These are phyloP conservation scores for Sebastes iracundus DNA, from an alignment of 2,797 vertebrate species.

Conservation along the genomic window DNA sequence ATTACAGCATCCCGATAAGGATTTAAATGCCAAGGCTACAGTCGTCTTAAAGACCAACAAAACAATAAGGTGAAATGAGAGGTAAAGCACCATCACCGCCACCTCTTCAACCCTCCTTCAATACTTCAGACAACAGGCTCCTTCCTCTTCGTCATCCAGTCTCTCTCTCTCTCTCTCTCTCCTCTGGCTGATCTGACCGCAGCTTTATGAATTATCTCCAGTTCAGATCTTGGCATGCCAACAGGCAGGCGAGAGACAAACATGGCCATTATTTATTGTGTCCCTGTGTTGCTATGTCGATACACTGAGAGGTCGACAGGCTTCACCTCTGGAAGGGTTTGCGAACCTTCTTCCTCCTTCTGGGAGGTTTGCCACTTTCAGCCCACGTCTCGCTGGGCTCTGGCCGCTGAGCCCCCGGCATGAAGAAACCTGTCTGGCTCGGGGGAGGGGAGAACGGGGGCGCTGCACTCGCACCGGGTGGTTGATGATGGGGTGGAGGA, in stretches of 20 bases:
- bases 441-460: conserved; percentile 80
- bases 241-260: conserved; percentile 67
- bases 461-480: conserved; percentile 45
- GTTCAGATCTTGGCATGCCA: conserved; percentile 59
- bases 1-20: conserved; percentile 58
- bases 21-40: conserved; percentile 72
- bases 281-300: conserved; percentile 60
- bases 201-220: conserved; percentile 43
- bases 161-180: conserved; percentile 21
- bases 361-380: conserved; percentile 78
- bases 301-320: conserved; percentile 18
- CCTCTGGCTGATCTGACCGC: conserved; percentile 49
- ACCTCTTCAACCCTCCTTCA: conserved; percentile 51
- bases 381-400: conserved; percentile 77
- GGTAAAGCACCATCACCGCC: conserved; percentile 65
- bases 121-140: conserved; percentile 52
- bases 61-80: conserved; percentile 58
- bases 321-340: conserved; percentile 93
- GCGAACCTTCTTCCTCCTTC: conserved; percentile 90
- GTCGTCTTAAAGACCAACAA: conserved; percentile 58
- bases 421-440: conserved; percentile 74
- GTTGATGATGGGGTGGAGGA: conserved; percentile 64
- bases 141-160: conserved; percentile 38
- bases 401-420: conserved; percentile 70
- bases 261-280: conserved; percentile 64